phyloP scores from a whole-genome alignment of 2,797 vertebrate species.

The Intellagama lesueurii region DNA sequence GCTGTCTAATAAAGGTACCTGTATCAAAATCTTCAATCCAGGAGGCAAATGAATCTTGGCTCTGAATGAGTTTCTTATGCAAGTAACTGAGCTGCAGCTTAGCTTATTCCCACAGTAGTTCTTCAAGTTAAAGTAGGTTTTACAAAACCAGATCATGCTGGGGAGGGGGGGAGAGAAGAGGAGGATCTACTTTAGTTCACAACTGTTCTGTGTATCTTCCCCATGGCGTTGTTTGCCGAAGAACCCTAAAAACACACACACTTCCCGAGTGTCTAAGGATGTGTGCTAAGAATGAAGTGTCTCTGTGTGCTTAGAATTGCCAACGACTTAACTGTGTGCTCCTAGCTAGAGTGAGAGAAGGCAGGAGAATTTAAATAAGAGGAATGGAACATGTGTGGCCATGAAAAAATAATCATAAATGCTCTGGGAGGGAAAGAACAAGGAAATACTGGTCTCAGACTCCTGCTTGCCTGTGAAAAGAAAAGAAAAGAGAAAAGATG shows the following conservation, averaged over 20 bases:
- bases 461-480: neutral
- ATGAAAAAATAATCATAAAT: conserved; percentile 44
- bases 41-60: neutral
- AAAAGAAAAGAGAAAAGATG: conserved; percentile 28
- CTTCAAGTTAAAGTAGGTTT: conserved; percentile 18
- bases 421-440: conserved; percentile 11
- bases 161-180: neutral
- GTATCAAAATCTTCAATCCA: neutral
- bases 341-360: conserved; percentile 37
- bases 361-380: conserved; percentile 55
- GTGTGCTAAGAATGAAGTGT: conserved; percentile 27
- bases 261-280: conserved; percentile 17
- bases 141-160: conserved; percentile 36
- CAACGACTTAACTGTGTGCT: conserved; percentile 38
- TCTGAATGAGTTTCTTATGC: conserved; percentile 31
- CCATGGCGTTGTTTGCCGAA: conserved; percentile 25
- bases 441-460: conserved; percentile 8
- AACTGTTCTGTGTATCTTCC: conserved; percentile 24
- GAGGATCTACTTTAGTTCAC: neutral
- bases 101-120: conserved; percentile 21
- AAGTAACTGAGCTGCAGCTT: neutral
- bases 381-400: conserved; percentile 17
- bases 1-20: neutral
- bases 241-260: neutral
- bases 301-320: conserved; percentile 36